These are phyloP conservation scores for Standfussiana lucernea DNA, from an alignment of 2,888 invertebrate species.

Conservation along the genomic window DNA sequence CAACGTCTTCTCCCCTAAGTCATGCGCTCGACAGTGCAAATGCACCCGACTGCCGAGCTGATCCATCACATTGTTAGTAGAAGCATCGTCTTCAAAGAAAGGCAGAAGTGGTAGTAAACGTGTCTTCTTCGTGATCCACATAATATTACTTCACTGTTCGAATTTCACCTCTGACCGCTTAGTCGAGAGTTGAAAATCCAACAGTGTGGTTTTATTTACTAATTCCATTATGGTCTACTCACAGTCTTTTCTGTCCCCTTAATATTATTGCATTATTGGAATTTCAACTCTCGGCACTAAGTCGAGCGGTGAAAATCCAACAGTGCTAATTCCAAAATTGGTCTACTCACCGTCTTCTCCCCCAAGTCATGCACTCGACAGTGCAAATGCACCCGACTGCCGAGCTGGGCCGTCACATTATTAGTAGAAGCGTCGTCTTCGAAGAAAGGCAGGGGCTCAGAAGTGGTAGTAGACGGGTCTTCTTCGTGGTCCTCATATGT, in stretches of 20 bases:
- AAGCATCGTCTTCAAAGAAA: constrained; percentile 93
- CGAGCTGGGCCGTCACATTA: constrained; percentile 93
- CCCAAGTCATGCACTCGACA: constrained; percentile 93
- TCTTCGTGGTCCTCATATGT: constrained; percentile 85
- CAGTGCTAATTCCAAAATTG: background rate
- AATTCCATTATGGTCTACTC: too few species aligned
- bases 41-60: constrained; percentile 92
- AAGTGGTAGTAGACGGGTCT: constrained; percentile 90
- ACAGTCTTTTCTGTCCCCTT: too few species aligned
- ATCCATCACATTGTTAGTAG: constrained; percentile 92
- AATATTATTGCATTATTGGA: too few species aligned
- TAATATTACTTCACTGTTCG: too few species aligned
- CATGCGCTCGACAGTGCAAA: constrained; percentile 93
- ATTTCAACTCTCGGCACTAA: constrained; percentile 68
- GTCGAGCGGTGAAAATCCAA: background rate
- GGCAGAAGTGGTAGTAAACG: constrained; percentile 92
- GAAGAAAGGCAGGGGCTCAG: constrained; percentile 93
- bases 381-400: constrained; percentile 92
- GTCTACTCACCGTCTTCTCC: constrained; percentile 92
- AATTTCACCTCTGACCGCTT: too few species aligned
- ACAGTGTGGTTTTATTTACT: too few species aligned
- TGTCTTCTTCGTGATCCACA: constrained; percentile 84
- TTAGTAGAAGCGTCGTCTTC: constrained; percentile 92
- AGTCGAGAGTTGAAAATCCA: too few species aligned
- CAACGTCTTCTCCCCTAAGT: constrained; percentile 93